Conservation (phyloP, 2,113 vertebrate species). For the Hiodon tergisus region DNA sequence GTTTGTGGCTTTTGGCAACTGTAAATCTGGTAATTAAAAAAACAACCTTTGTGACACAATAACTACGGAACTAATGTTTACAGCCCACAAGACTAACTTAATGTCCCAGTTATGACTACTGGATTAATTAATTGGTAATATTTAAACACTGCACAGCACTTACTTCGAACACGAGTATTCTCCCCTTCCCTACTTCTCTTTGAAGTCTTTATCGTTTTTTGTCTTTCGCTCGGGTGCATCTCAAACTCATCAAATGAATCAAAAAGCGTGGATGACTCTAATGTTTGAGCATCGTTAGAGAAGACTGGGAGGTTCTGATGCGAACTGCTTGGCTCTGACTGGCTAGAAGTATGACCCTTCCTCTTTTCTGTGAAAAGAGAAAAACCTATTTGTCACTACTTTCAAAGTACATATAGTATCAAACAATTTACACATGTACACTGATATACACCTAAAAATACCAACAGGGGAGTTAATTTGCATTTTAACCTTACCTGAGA, state of each 20-base stretch:
- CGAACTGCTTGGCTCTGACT: slow-evolving; percentile 44
- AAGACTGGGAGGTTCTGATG: slow-evolving; percentile 35
- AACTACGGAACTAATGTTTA: too few species aligned
- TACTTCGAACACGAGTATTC: slow-evolving; percentile 53
- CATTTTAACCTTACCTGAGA: too few species aligned
- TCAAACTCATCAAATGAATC: slow-evolving; percentile 55
- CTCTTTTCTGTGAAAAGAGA: slow-evolving; percentile 39
- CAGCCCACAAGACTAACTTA: too few species aligned
- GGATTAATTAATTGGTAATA: too few species aligned
- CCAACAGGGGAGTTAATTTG: too few species aligned
- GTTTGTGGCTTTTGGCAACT: too few species aligned
- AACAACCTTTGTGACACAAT: too few species aligned
- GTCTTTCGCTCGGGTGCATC: slow-evolving; percentile 39
- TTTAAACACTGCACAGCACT: slow-evolving; percentile 20
- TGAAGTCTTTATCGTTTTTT: slow-evolving; percentile 39
- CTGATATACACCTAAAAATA: too few species aligned
- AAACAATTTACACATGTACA: too few species aligned
- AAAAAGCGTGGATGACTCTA: slow-evolving; percentile 43
- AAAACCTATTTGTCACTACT: neutral
- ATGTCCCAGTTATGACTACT: too few species aligned
- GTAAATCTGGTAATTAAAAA: too few species aligned
- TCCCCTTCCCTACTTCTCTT: slow-evolving; percentile 51
- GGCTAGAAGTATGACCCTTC: slow-evolving; percentile 36
- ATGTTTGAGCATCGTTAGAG: slow-evolving; percentile 31
- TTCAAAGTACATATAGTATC: neutral